These are phyloP conservation scores for Apistogramma diplotaenia DNA, from an alignment of 2,113 vertebrate species.

Conservation along the genomic window DNA sequence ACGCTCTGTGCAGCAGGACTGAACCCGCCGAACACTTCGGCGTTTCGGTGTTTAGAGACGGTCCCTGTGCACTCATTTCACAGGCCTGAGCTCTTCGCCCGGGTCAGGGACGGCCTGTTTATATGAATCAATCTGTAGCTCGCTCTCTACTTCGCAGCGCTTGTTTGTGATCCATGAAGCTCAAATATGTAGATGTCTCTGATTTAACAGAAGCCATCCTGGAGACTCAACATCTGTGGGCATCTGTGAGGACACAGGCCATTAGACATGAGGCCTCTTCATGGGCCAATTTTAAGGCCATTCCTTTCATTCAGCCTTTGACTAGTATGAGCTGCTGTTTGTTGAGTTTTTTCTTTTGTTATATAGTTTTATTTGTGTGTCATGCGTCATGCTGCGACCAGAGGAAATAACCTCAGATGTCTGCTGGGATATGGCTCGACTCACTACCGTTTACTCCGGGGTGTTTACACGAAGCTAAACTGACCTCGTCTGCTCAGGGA, in stretches of 20 bases:
- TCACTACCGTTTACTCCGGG: background rate
- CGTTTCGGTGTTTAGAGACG: background rate
- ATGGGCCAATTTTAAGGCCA: too few species aligned
- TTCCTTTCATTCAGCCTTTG: too few species aligned
- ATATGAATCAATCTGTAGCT: background rate
- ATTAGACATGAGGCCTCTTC: too few species aligned
- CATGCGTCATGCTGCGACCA: background rate
- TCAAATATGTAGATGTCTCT: background rate
- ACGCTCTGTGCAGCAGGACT: background rate
- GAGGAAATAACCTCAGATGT: background rate
- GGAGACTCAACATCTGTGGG: too few species aligned
- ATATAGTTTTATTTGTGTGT: too few species aligned
- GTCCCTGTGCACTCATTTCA: background rate
- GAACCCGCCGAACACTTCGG: background rate
- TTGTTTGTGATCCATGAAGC: background rate
- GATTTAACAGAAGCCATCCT: background rate
- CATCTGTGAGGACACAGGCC: too few species aligned
- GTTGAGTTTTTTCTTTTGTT: too few species aligned
- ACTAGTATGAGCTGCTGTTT: too few species aligned
- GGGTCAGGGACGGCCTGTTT: background rate
- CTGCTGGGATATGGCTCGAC: background rate
- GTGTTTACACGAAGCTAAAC: background rate
- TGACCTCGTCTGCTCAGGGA: background rate
- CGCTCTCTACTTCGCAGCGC: rapidly evolving
- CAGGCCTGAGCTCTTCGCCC: background rate